Percentiles rank a stretch among this genome's conserved stretches.
Conservation (phyloP, 2,113 vertebrate species). For the Amia ocellicauda region DNA sequence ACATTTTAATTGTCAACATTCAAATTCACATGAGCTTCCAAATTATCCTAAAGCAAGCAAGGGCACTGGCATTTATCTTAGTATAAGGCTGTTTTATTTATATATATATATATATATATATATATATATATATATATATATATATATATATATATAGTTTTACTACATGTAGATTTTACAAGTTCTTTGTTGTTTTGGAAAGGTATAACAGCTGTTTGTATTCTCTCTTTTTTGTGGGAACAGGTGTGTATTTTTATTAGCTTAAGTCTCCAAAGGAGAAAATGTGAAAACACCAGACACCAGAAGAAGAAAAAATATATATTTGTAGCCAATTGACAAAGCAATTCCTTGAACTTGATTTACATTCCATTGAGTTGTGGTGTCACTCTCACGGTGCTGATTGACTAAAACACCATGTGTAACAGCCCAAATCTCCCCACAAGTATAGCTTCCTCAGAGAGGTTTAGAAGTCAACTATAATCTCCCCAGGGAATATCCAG, state of each 20-base stretch:
- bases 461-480: no score
- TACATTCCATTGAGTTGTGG: constrained; percentile 26
- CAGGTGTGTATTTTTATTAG: constrained; percentile 57
- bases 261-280: constrained; percentile 39
- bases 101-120: no score
- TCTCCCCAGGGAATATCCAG: no score
- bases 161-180: constrained; percentile 14
- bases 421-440: no score
- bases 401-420: constrained; percentile 19
- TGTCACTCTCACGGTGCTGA: constrained; percentile 29
- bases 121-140: no score
- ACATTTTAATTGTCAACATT: no score
- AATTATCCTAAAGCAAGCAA: no score
- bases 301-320: constrained; percentile 46
- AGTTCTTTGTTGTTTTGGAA: constrained; percentile 15
- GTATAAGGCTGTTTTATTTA: no score
- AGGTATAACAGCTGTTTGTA: constrained; percentile 14
- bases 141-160: no score
- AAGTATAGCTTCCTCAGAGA: no score
- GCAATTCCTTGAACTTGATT: constrained; percentile 37
- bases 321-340: constrained; percentile 18
- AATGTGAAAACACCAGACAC: constrained; percentile 57
- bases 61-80: no score
- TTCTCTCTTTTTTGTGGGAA: constrained; percentile 9
- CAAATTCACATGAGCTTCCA: no score